These are phyloP conservation scores for Delphinapterus leucas DNA, from an alignment of 2,113 vertebrate species.

Conservation along the genomic window DNA sequence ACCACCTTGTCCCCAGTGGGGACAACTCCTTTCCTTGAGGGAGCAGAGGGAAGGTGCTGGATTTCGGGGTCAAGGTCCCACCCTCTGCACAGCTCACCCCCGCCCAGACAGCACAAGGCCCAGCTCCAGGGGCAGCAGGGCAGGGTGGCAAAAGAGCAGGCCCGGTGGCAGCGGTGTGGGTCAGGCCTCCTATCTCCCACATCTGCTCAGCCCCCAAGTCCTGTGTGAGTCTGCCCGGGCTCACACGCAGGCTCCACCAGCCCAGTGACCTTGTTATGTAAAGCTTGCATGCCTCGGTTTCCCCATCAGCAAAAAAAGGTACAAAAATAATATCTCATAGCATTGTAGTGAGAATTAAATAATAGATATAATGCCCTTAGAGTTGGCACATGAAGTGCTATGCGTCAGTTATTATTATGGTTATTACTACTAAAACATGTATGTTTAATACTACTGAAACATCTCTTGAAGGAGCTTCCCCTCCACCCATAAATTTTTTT, in stretches of 20 bases:
- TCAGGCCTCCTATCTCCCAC: neutral
- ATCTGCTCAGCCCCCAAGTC: neutral
- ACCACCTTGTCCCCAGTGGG: neutral
- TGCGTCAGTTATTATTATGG: neutral
- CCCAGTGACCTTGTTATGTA: neutral
- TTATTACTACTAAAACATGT: too few relatives aligned
- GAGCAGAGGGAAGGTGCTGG: neutral
- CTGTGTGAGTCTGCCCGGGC: neutral
- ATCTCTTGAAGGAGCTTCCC: neutral
- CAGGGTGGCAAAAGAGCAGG: neutral
- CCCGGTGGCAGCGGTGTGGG: neutral
- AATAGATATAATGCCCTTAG: accelerated
- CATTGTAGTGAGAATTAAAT: neutral
- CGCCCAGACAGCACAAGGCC: neutral
- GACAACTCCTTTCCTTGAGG: neutral
- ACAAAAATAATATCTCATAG: neutral
- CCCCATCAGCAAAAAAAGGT: neutral
- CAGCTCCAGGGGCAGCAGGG: neutral
- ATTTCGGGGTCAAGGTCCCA: neutral
- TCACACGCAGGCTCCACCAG: neutral
- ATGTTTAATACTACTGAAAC: too few relatives aligned
- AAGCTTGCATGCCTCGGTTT: neutral
- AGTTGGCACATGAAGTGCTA: accelerated
- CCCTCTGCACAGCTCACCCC: neutral
- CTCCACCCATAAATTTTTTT: neutral